Conservation (phyloP, 2,113 vertebrate genomes). For the Speoplatyrhinus poulsoni region DNA sequence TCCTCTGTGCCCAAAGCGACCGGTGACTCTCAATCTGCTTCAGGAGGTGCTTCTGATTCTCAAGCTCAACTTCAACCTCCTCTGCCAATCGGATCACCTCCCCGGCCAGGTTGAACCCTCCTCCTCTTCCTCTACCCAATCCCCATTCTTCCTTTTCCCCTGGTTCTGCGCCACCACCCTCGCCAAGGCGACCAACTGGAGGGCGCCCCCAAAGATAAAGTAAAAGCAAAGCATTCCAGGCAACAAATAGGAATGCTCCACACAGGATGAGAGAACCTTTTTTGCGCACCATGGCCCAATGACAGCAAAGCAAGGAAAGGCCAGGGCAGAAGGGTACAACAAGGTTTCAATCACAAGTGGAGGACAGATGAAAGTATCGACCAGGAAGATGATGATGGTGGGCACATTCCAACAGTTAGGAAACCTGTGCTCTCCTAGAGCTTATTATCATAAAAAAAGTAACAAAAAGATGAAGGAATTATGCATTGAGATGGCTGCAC, state of each 20-base stretch:
- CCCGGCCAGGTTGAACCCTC: constrained; percentile 73
- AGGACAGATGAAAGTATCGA: background rate
- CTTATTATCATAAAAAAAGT: background rate
- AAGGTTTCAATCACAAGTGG: constrained; percentile 22
- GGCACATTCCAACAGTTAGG: constrained; percentile 27
- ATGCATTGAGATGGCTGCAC: background rate
- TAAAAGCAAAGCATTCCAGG: constrained; percentile 90
- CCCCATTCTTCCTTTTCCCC: constrained; percentile 77
- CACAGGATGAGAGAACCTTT: constrained; percentile 87
- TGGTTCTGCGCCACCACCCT: constrained; percentile 72
- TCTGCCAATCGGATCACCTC: constrained; percentile 82
- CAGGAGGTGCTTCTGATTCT: constrained; percentile 84
- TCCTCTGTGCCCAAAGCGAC: constrained; percentile 71
- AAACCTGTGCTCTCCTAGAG: constrained; percentile 16
- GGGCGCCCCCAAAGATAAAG: constrained; percentile 92
- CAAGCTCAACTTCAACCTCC: constrained; percentile 84
- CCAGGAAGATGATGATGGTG: constrained; percentile 4
- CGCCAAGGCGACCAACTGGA: constrained; percentile 64
- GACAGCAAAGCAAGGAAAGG: constrained; percentile 37
- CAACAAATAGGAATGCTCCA: constrained; percentile 87
- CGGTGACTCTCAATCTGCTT: constrained; percentile 83
- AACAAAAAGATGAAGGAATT: background rate
- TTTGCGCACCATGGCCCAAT: constrained; percentile 89
- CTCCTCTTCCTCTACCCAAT: constrained; percentile 45
- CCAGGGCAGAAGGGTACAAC: background rate